Evolutionary conservation across 2,888 invertebrate genomes (phyloP), one percentile per base, ranked within the genome.

Genomic region (Nephrotoma guestfalica): DNA sequence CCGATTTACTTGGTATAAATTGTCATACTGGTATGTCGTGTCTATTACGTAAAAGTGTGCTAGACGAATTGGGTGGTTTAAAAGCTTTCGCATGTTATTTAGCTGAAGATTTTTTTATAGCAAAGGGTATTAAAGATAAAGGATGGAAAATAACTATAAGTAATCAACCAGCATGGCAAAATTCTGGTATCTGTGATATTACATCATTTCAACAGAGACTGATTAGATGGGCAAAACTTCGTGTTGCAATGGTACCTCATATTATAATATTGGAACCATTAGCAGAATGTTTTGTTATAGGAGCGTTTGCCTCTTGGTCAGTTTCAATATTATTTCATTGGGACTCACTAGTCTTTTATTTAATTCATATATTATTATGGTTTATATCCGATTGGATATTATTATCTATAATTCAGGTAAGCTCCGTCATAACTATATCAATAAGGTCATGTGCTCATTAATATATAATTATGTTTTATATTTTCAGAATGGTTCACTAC

Each of bases 11-110:
- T 42, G 94, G 97, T 88, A 95, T 99, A 89, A 99, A 99, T 92
- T 99, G 99, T 91, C 98, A 98, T 89, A 99, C 99, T 3, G 99
- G 99, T 86, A 99, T 99, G 99, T 99, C 99, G 1, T 97, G 98
- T 87, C 92, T 99, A 88, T 94, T 99, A 90, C 94, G 98, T 86
- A 97, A 98, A 89, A 94, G 95, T 40, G 95, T 97, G 13, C 92
- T 99, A 86, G 98, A 99, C 90, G 96, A 97, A 90, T 94, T 95
- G 86, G 99, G 99, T 3, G 99, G 99, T 0, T 92, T 99, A 87
- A 94, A 96, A 88, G 94, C 95, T 4, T 99, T 99, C 91, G 97
- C 96, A 4, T 96, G 97, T 89, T 99, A 98, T 91, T 93, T 99
- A 86, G 99, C 99, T 0, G 99, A 99, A 92, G 99, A 99, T 92